phyloP scores from a whole-genome alignment of 2,113 vertebrate genomes.

The Protobothrops flavoviridis region DNA sequence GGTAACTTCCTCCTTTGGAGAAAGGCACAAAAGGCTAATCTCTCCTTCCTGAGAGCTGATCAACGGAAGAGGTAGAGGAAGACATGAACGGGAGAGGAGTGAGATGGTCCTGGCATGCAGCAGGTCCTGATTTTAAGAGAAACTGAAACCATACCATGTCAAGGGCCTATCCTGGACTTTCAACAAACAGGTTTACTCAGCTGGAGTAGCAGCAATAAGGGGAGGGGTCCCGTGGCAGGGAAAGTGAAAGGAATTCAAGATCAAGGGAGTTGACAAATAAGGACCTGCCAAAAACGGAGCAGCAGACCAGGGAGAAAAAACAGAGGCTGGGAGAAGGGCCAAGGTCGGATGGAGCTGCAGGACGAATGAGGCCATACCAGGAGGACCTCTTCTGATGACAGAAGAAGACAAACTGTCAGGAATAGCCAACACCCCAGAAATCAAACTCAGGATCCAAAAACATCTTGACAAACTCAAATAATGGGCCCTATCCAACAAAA shows the following conservation, averaged over 20 bases:
- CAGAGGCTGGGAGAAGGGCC: not conserved
- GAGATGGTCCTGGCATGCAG: not conserved
- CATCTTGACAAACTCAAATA: fast-evolving
- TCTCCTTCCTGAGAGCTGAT: not conserved
- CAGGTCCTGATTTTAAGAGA: not conserved
- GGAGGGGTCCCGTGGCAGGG: not conserved
- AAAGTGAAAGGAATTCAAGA: not conserved
- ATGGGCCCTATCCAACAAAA: no score
- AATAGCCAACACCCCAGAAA: no score
- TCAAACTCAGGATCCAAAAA: no score
- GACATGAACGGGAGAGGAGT: not conserved
- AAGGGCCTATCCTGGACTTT: not conserved
- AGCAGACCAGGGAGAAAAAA: not conserved
- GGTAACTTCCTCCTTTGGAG: not conserved
- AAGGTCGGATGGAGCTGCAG: not conserved
- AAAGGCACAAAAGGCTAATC: not conserved
- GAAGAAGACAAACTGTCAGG: not conserved
- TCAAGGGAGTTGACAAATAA: not conserved
- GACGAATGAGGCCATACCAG: not conserved
- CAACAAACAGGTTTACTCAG: not conserved
- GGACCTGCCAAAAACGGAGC: not conserved
- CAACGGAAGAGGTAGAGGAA: not conserved
- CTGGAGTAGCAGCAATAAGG: not conserved
- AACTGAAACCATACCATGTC: not conserved
- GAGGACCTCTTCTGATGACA: not conserved